Base-by-base conservation (phyloP, 2,113 vertebrate genomes). In the Aegypius monachus region DNA sequence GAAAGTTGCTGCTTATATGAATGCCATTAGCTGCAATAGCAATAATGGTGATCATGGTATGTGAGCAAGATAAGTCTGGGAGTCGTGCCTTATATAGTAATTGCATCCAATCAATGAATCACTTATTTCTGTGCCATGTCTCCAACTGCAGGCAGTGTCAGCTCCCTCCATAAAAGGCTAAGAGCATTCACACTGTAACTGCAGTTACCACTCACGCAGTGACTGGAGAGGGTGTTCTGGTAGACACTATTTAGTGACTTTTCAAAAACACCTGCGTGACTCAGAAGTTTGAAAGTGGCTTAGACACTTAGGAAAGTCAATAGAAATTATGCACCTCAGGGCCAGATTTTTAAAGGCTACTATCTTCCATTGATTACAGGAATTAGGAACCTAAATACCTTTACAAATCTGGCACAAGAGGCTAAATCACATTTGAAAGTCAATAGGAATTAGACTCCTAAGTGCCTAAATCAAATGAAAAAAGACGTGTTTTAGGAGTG, bases 381-480 rank as follows among this genome's bases (percentile, higher is more conserved):
- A 97, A 97, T 97, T 97, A 97, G 88, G 94, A 94, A 74, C 90
- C 95, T 96, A 97, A 97, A 97, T 96, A 97, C 92, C 88, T 97
- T 95, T 97, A 95, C 95, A 97, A 97, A 95, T 97, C 92, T 96
- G 85, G 92, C 96, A 96, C 95, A 95, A 95, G 93, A 95, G 90
- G 86, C 94, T 94, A 95, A 96, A 96, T 94, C 92, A 95, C 92
- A 95, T 97, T 95, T 97, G 96, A 97, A 95, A 97, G 94, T 97
- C 95, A 93, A 97, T 96, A 97, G 80, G 86, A 95, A 97, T 97
- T 97, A 97, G 85, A 59, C 67, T 90, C 74, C 94, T 97, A 95
- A 96, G 94, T 97, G 95, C 86, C 92, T 97, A 97, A 97, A 95
- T 95, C 96, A 96, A 93, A 97, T 97, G 95, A 97, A 97, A 97